Evolutionary conservation across 2,888 invertebrate genomes (phyloP).

Genomic region (Shargacucullia verbasci): DNA sequence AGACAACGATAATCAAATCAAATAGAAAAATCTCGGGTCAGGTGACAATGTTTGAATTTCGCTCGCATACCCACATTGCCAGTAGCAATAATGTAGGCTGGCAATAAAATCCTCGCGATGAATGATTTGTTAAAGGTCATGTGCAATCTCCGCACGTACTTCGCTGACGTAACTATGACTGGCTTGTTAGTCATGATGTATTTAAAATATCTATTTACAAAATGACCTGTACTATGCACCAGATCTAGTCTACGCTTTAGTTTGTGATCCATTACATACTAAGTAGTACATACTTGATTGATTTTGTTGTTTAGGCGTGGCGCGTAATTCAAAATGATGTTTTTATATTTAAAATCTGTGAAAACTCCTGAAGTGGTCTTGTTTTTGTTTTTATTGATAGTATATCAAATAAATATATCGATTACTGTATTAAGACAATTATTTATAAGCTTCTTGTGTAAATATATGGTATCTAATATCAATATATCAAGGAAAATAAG

Average conservation of each 20-base stretch:
- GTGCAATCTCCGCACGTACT: slow-evolving; percentile 48
- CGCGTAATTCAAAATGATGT: too few species aligned
- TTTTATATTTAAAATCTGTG: too few species aligned
- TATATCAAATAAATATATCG: too few species aligned
- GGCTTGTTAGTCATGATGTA: slow-evolving; percentile 51
- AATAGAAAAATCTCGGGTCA: too few species aligned
- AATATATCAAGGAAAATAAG: too few species aligned
- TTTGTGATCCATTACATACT: slow-evolving; percentile 11
- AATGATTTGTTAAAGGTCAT: slow-evolving; percentile 46
- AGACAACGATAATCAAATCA: too few species aligned
- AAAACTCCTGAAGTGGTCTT: too few species aligned
- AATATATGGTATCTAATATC: too few species aligned
- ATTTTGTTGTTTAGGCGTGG: too few species aligned
- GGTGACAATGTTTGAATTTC: slow-evolving; percentile 24
- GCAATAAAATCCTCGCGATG: slow-evolving; percentile 23
- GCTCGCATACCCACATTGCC: slow-evolving; percentile 27
- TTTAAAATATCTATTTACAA: slow-evolving; percentile 53
- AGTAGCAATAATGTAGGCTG: slow-evolving; percentile 32
- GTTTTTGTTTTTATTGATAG: too few species aligned
- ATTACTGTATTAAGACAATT: too few species aligned
- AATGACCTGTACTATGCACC: slow-evolving; percentile 51
- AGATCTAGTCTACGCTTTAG: slow-evolving; percentile 23
- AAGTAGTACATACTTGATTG: not conserved
- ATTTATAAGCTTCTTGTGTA: too few species aligned
- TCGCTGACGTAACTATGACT: slow-evolving; percentile 49